phyloP scores from a whole-genome alignment of 2,888 invertebrate species.

The Hirtodrosophila cameraria region DNA sequence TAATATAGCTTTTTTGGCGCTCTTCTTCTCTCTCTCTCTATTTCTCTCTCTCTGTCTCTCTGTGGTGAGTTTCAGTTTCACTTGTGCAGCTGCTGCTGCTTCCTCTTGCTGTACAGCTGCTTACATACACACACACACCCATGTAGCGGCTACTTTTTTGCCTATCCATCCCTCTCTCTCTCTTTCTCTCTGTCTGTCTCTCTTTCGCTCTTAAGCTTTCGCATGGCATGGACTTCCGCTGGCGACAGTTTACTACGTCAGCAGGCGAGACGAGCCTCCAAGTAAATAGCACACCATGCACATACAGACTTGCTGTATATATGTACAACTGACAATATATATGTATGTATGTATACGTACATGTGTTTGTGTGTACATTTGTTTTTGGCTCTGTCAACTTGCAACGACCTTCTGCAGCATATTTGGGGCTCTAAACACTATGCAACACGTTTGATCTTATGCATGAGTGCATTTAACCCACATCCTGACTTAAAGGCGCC shows the following conservation, averaged over 20 bases:
- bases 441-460: constrained; percentile 22
- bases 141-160: constrained; percentile 11
- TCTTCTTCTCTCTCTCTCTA: constrained; percentile 11
- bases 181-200: constrained; percentile 8
- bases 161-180: constrained; percentile 1
- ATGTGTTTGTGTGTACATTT: constrained; percentile 8
- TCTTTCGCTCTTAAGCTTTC: constrained; percentile 28
- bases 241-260: constrained; percentile 70
- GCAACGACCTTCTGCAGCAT: constrained; percentile 49
- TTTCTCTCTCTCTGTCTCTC: background rate
- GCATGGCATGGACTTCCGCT: constrained; percentile 24
- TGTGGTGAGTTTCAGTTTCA: constrained; percentile 60
- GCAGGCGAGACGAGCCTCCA: constrained; percentile 75
- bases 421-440: constrained; percentile 31
- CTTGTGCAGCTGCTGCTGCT: constrained; percentile 35
- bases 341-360: background rate
- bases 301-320: background rate
- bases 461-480: constrained; percentile 1
- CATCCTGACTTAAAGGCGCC: constrained; percentile 1
- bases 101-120: constrained; percentile 75
- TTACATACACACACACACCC: constrained; percentile 35
- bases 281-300: constrained; percentile 68
- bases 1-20: constrained; percentile 19
- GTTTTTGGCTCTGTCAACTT: constrained; percentile 23
- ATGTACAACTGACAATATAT: background rate